Evolutionary conservation across 2,888 invertebrate genomes (phyloP).

Genomic region (Phlogophora meticulosa): DNA sequence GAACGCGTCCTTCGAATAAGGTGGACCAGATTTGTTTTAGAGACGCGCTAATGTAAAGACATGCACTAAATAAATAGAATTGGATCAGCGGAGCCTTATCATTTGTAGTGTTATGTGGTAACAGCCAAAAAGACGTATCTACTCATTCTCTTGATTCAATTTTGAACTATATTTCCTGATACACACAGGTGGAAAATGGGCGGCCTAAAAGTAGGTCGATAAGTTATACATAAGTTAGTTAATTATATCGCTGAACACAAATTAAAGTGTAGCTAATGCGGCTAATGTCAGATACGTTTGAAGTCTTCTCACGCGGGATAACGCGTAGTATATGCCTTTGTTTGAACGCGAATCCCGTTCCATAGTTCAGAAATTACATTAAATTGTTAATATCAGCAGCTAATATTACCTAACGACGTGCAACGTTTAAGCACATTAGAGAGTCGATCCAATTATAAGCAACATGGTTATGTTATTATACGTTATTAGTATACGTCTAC

Average conservation of each 20-base stretch:
- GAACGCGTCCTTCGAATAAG: too few species aligned
- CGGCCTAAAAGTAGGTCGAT: too few species aligned
- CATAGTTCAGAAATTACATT: conserved; percentile 57
- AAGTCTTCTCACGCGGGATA: conserved; percentile 40
- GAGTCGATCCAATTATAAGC: conserved; percentile 49
- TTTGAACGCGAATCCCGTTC: conserved; percentile 35
- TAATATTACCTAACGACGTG: conserved; percentile 52
- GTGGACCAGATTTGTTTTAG: too few species aligned
- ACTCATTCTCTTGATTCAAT: neutral
- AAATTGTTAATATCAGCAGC: conserved; percentile 56
- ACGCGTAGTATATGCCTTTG: conserved; percentile 45
- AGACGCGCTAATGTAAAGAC: too few species aligned
- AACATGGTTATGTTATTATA: conserved; percentile 31
- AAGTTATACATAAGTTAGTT: neutral
- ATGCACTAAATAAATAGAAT: too few species aligned
- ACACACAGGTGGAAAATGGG: too few species aligned
- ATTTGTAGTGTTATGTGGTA: too few species aligned
- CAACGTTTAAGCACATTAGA: conserved; percentile 49
- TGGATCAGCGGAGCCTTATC: too few species aligned
- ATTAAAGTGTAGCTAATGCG: conserved; percentile 10
- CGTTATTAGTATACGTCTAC: conserved; percentile 9
- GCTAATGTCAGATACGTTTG: conserved; percentile 16
- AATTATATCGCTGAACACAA: neutral
- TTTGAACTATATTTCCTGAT: neutral
- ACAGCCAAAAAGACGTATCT: too few species aligned